Conservation (phyloP, 2,888 invertebrate species). For the Phorcus lineatus region DNA sequence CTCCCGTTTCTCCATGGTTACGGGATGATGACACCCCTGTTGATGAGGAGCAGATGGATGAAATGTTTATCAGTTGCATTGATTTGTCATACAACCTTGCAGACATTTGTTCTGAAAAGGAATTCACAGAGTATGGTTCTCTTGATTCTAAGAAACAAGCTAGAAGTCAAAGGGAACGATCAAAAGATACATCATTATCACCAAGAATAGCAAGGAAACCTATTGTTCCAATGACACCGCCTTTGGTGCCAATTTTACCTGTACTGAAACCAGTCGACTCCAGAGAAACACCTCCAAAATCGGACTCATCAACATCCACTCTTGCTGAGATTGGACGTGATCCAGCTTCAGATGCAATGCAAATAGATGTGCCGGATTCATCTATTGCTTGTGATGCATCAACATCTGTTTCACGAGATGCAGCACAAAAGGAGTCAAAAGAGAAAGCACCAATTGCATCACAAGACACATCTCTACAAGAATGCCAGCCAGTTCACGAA, state of each 20-base stretch:
- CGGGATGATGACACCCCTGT: constrained; percentile 24
- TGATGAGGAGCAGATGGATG: constrained; percentile 28
- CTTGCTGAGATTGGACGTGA: constrained; percentile 9
- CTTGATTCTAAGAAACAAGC: constrained; percentile 3
- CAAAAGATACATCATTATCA: not conserved
- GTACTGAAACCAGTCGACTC: not conserved
- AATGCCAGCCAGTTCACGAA: too few relatives aligned
- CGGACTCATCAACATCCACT: constrained; percentile 8
- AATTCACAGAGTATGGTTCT: constrained; percentile 23
- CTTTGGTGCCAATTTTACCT: not conserved
- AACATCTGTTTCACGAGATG: not conserved
- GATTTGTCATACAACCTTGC: constrained; percentile 27
- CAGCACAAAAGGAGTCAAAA: not conserved
- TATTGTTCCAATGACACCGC: not conserved
- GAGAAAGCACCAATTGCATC: not conserved
- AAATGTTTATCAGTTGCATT: constrained; percentile 31
- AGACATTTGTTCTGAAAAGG: constrained; percentile 26
- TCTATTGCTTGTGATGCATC: not conserved
- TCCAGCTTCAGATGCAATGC: not conserved
- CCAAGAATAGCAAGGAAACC: constrained; percentile 1
- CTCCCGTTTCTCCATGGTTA: constrained; percentile 9
- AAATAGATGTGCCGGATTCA: not conserved
- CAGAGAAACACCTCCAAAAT: constrained; percentile 1
- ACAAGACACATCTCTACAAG: too few relatives aligned
- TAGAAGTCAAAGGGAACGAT: not conserved